Base-by-base conservation (phyloP, 1,140 invertebrate species). In the Macrotrachela quadricornifera region DNA sequence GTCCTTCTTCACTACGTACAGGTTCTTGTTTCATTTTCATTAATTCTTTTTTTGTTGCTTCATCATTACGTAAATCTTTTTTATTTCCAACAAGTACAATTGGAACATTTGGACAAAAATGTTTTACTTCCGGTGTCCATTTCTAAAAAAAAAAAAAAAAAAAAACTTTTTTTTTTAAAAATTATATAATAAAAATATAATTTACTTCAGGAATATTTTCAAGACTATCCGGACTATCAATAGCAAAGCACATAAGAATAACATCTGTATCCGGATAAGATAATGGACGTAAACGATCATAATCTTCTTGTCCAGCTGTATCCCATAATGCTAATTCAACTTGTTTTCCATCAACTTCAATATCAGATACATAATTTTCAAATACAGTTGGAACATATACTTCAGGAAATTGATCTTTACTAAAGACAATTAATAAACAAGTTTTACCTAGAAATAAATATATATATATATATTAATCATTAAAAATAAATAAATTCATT, bases 21-120 rank as follows among this genome's bases (percentile, higher is more conserved):
- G 92, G 92, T 70, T 97, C 90, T 68, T 97, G 92, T 70, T 95
- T 96, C 86, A 96, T 95, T 73, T 96, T 95, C 57, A 80, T 80
- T 57, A 97, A 77, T 75, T 97, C 80, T 57, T 86, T 84, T 62
- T 94, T 90, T 50, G 91, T 96, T 66, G 80, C 81, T 18, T 86
- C 83, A 77, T 96, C 90, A 73, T 91, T 91, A 63, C 90, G 79
- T 60, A 96, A 78, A 61, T 71, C 70, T 57, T 66, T 68, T 57
- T 71, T 71, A 59, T 70, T 71, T 30, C 67, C 70, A 0, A 50
- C 40, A 17, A 55, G 76, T 63, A 95, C 88, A 57, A 94, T 92
- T 60, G 91, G 91, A 60, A 94, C 87, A 71, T 90, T 88, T 56
- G 90, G 90, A 73, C 90, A 95, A 70, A 91, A 92, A 71, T 95